Evolutionary conservation across 2,113 vertebrate species (phyloP).

Genomic region (Phyllostomus discolor): DNA sequence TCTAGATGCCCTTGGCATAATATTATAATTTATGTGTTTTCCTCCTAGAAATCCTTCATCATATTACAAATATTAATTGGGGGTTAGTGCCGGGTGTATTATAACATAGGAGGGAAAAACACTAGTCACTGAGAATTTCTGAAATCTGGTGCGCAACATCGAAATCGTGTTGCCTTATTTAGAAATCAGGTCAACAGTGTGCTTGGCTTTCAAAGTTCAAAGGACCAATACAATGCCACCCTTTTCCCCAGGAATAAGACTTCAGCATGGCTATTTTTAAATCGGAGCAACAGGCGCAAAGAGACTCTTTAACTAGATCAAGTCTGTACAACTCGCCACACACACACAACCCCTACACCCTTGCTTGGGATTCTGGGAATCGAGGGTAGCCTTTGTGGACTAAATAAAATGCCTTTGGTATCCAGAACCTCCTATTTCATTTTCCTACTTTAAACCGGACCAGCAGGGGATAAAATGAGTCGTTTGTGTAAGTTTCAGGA

Average conservation of each 20-base stretch:
- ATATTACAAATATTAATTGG: neutral
- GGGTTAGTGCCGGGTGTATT: neutral
- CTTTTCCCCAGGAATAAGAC: neutral
- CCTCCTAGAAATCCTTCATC: neutral
- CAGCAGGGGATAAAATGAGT: neutral
- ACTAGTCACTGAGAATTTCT: neutral
- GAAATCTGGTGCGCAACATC: neutral
- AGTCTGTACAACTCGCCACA: too few relatives aligned
- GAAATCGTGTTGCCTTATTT: neutral
- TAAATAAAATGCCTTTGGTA: neutral
- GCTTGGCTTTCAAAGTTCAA: neutral
- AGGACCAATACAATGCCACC: neutral
- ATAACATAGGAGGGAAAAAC: too few relatives aligned
- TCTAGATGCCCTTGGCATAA: neutral
- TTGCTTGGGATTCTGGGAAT: neutral
- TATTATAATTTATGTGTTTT: neutral
- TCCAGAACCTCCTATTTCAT: neutral
- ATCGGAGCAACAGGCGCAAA: neutral
- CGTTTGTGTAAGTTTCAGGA: neutral
- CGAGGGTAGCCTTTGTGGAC: neutral
- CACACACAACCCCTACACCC: neutral
- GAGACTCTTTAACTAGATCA: neutral
- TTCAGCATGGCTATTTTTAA: neutral
- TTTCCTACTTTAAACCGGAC: neutral
- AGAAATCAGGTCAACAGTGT: neutral